Evolutionary conservation across 2,113 vertebrate species (phyloP).

Genomic region (Scortum barcoo): DNA sequence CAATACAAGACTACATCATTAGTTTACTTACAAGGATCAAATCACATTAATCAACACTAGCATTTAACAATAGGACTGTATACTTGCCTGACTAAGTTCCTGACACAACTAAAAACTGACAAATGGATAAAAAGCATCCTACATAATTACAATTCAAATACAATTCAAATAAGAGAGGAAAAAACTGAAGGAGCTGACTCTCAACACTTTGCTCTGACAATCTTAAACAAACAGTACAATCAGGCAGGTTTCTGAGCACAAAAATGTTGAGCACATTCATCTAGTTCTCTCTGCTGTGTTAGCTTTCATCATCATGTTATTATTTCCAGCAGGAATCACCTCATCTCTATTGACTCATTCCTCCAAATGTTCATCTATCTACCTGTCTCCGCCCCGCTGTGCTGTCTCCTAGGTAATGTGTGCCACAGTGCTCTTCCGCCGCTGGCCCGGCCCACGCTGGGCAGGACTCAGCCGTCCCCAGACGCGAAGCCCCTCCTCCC

Average conservation of each 20-base stretch:
- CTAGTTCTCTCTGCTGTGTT: background rate
- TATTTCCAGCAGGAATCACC: background rate
- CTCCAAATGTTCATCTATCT: conserved; percentile 39
- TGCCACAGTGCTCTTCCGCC: conserved; percentile 64
- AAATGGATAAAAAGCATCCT: background rate
- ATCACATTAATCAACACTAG: background rate
- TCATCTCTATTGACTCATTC: background rate
- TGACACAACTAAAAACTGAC: background rate
- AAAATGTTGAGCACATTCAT: background rate
- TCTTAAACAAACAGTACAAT: background rate
- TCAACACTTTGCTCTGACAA: background rate
- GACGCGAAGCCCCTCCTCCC: conserved; percentile 70
- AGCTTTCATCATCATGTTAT: background rate
- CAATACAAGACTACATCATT: background rate
- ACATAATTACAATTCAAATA: background rate
- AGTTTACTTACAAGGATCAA: background rate
- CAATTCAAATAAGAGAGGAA: background rate
- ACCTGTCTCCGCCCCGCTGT: conserved; percentile 25
- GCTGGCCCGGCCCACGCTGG: conserved; percentile 52
- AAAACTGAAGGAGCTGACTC: background rate
- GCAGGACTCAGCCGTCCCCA: conserved; percentile 60
- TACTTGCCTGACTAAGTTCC: background rate
- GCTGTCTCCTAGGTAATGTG: conserved; percentile 70
- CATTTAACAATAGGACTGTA: background rate
- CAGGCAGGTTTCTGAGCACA: background rate